Evolutionary conservation across 2,797 vertebrate species (phyloP).

Genomic region (Siniperca obscura): DNA sequence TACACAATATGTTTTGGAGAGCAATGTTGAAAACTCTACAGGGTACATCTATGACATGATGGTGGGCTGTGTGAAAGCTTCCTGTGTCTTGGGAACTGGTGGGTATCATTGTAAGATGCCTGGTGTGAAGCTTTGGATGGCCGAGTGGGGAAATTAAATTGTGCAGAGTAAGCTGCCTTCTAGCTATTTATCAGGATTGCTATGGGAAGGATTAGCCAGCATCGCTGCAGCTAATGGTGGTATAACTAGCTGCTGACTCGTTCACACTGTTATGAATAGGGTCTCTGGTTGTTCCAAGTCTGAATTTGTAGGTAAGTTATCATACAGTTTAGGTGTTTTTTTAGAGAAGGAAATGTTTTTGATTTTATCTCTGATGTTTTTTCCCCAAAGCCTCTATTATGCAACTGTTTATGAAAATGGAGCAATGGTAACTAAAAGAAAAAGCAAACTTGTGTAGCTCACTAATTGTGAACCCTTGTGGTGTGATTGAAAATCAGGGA

Average conservation of each 20-base stretch:
- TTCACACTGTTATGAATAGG: slow-evolving; percentile 41
- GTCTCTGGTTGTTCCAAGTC: slow-evolving; percentile 31
- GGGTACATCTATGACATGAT: neutral
- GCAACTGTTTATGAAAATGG: slow-evolving; percentile 59
- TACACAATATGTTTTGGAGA: neutral
- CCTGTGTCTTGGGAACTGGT: slow-evolving; percentile 8
- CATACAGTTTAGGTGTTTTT: slow-evolving; percentile 16
- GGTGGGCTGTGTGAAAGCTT: slow-evolving; percentile 19
- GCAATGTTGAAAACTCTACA: neutral
- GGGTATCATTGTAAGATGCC: slow-evolving; percentile 29
- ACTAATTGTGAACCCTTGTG: neutral
- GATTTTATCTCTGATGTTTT: slow-evolving; percentile 53
- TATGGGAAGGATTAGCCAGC: slow-evolving; percentile 62
- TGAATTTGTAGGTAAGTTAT: slow-evolving; percentile 50
- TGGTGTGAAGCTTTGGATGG: slow-evolving; percentile 44
- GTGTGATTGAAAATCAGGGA: neutral
- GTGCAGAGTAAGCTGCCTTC: slow-evolving; percentile 64
- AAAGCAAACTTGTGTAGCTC: slow-evolving; percentile 22
- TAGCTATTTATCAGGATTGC: slow-evolving; percentile 60
- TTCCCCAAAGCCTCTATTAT: slow-evolving; percentile 57
- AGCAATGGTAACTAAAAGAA: slow-evolving; percentile 31
- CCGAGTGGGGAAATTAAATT: slow-evolving; percentile 60
- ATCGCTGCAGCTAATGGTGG: slow-evolving; percentile 46
- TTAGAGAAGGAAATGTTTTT: slow-evolving; percentile 24
- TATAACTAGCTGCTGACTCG: slow-evolving; percentile 57